Conservation (phyloP, 37 sponge, comb jelly and placozoan genomes). For the Dysidea cf. avara region DNA sequence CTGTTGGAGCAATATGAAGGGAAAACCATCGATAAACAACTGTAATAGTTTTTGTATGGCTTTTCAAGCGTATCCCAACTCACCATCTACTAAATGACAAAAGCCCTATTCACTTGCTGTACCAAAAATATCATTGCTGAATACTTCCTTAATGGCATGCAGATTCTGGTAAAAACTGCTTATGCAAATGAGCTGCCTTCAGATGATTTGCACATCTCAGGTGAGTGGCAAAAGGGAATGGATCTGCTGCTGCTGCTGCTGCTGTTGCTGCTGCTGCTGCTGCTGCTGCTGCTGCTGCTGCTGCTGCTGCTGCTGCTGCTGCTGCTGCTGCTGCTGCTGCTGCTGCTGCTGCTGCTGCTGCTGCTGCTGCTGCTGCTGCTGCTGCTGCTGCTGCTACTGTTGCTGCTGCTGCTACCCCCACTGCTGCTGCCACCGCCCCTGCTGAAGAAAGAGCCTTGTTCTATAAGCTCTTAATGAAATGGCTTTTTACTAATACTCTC, state of each 20-base stretch:
- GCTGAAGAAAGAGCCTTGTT: constrained; percentile 5
- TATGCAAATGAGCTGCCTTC: background rate
- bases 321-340: too few species aligned
- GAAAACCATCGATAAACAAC: constrained; percentile 3
- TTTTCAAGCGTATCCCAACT: constrained; percentile 10
- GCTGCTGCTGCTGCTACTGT: too few species aligned
- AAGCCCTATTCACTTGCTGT: background rate
- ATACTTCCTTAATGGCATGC: background rate
- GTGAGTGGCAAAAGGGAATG: constrained; percentile 20
- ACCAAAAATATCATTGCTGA: constrained; percentile 14
- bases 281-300: too few species aligned
- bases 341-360: too few species aligned
- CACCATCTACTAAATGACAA: background rate
- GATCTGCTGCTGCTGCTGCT: constrained; percentile 10
- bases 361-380: too few species aligned
- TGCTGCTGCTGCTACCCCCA: too few species aligned
- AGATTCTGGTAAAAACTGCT: constrained; percentile 9
- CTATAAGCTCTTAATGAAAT: constrained; percentile 2
- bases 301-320: too few species aligned
- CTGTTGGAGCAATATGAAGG: too few species aligned
- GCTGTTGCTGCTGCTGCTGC: too few species aligned
- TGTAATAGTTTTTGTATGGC: background rate
- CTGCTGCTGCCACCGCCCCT: too few species aligned
- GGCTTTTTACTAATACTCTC: background rate
- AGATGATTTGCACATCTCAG: constrained; percentile 23